Conservation (phyloP, 35 echinoderm and acorn worm species). For the Stichopus chloronotus region DNA sequence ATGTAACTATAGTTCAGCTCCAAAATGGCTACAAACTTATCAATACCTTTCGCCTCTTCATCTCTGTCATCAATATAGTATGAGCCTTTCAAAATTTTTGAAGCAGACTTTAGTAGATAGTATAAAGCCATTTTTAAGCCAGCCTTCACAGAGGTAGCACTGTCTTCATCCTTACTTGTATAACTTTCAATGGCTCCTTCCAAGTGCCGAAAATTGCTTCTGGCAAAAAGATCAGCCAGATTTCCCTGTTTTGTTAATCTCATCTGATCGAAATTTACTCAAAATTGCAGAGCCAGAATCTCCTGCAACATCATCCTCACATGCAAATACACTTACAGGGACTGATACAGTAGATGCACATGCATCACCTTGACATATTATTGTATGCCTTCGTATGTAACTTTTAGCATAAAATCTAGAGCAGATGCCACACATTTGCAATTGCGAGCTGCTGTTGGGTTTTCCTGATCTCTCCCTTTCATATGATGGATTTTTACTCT, state of each 20-base stretch:
- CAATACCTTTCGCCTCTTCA: slow-evolving; percentile 41
- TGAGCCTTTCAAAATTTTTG: slow-evolving; percentile 24
- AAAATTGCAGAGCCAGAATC: slow-evolving; percentile 53
- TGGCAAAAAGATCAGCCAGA: slow-evolving; percentile 49
- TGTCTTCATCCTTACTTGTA: slow-evolving; percentile 2
- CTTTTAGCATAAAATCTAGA: slow-evolving; percentile 26
- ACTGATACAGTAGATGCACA: not conserved
- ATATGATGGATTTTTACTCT: slow-evolving; percentile 10
- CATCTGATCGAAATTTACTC: slow-evolving; percentile 37
- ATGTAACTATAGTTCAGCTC: slow-evolving; percentile 50
- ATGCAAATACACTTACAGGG: slow-evolving; percentile 22
- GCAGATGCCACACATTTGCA: slow-evolving; percentile 57
- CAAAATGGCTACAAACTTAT: slow-evolving; percentile 40
- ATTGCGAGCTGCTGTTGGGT: not conserved
- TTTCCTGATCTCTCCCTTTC: slow-evolving; percentile 7
- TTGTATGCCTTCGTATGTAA: slow-evolving; percentile 50
- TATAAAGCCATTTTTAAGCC: slow-evolving; percentile 61
- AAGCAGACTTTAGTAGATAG: slow-evolving; percentile 61
- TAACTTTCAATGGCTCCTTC: slow-evolving; percentile 58
- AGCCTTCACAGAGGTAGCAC: slow-evolving; percentile 4
- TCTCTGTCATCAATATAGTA: slow-evolving; percentile 52
- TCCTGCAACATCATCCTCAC: not conserved
- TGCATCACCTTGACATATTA: not conserved
- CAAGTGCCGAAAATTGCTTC: slow-evolving; percentile 61
- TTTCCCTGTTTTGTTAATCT: slow-evolving; percentile 46